phyloP scores from a whole-genome alignment of 2,113 vertebrate genomes.

The Halichoeres trimaculatus region DNA sequence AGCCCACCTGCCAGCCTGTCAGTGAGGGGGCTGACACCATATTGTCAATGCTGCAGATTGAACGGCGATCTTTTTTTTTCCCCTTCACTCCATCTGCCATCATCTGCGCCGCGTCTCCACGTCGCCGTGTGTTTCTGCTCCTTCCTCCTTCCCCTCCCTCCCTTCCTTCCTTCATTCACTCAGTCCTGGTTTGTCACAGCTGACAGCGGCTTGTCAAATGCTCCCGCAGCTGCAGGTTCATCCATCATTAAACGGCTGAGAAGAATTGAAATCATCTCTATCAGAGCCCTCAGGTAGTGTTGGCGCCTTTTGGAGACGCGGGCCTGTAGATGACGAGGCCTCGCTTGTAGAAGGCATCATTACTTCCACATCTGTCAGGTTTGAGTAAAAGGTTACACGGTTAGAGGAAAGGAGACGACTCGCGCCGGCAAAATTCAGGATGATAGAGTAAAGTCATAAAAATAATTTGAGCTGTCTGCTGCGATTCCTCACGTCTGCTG shows the following conservation, averaged over 20 bases:
- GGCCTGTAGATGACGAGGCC: constrained; percentile 57
- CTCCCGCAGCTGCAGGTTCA: constrained; percentile 73
- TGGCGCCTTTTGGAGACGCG: constrained; percentile 49
- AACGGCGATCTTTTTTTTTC: constrained; percentile 63
- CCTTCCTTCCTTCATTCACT: constrained; percentile 70
- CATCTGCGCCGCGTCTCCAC: constrained; percentile 69
- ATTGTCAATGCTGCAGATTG: constrained; percentile 77
- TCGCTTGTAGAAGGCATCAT: constrained; percentile 71
- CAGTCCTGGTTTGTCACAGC: constrained; percentile 69
- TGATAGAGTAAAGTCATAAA: constrained; percentile 74
- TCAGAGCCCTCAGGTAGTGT: constrained; percentile 71
- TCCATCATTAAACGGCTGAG: constrained; percentile 79
- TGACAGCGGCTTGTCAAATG: constrained; percentile 80
- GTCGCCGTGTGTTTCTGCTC: constrained; percentile 44
- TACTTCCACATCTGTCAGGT: constrained; percentile 76
- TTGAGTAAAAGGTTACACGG: constrained; percentile 73
- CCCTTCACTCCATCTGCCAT: constrained; percentile 75
- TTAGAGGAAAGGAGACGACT: constrained; percentile 45
- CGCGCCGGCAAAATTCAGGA: constrained; percentile 61
- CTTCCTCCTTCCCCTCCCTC: constrained; percentile 35
- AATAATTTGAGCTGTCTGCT: constrained; percentile 71
- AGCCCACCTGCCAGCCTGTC: constrained; percentile 80
- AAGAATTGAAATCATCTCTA: constrained; percentile 79
- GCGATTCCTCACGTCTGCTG: constrained; percentile 45
- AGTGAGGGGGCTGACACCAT: constrained; percentile 71